Evolutionary conservation across 2,113 vertebrate species (phyloP).

Genomic region (Muscicapa adusta): DNA sequence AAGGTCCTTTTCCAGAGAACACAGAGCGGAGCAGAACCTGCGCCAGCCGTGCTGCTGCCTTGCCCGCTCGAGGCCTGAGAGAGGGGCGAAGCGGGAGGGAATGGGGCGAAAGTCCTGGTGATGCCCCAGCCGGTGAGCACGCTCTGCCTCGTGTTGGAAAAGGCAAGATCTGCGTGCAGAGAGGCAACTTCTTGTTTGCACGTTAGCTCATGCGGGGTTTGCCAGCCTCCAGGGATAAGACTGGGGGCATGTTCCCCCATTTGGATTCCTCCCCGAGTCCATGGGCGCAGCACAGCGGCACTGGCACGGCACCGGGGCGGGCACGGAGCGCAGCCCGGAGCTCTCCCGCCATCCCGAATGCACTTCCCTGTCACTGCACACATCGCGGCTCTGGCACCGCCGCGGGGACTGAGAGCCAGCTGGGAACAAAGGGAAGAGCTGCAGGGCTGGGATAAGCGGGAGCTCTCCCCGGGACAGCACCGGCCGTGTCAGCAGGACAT

Average conservation of each 20-base stretch:
- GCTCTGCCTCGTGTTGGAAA: not conserved
- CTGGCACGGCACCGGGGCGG: not conserved
- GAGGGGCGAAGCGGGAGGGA: not conserved
- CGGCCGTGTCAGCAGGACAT: slow-evolving; percentile 22
- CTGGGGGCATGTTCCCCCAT: rapidly evolving
- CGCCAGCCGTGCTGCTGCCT: not conserved
- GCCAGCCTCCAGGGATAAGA: no score
- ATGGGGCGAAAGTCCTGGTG: rapidly evolving
- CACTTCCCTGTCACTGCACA: not conserved
- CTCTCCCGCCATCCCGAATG: no score
- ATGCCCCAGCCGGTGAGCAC: not conserved
- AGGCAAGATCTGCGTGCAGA: not conserved
- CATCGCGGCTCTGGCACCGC: not conserved
- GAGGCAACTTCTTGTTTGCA: not conserved
- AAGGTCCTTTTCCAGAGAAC: not conserved
- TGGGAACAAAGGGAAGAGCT: slow-evolving; percentile 17
- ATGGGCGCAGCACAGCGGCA: not conserved
- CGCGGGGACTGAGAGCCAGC: not conserved
- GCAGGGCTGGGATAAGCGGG: not conserved
- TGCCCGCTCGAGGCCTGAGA: not conserved
- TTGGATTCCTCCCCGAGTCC: not conserved
- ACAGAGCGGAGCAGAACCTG: not conserved
- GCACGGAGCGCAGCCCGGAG: not conserved
- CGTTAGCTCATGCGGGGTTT: rapidly evolving
- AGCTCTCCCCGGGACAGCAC: not conserved